Evolutionary conservation across 2,888 invertebrate genomes (phyloP).

Genomic region (Diarsia brunnea): DNA sequence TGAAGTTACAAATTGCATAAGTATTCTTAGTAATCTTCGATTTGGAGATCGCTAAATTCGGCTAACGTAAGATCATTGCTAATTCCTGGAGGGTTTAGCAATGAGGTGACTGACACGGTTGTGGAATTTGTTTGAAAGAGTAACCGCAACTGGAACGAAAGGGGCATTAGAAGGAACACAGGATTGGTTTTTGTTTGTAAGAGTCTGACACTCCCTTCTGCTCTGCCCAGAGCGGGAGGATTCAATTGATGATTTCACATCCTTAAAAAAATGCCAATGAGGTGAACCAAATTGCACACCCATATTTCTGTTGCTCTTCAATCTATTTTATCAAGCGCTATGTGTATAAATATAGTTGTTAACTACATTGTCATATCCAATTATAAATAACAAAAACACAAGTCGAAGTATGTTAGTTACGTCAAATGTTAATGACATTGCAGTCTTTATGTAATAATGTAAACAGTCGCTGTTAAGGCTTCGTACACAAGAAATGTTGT

Average conservation of each 20-base stretch:
- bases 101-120: too few species aligned
- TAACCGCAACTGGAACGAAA: too few species aligned
- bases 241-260: too few species aligned
- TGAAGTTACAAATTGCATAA: not conserved
- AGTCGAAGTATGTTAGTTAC: constrained; percentile 28
- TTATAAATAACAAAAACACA: not conserved
- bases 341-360: not conserved
- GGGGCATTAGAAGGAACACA: too few species aligned
- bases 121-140: too few species aligned
- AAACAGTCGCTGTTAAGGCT: constrained; percentile 13
- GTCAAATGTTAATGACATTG: constrained; percentile 60
- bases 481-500: not conserved
- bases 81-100: not conserved
- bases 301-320: not conserved
- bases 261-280: too few species aligned
- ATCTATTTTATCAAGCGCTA: not conserved
- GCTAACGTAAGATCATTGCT: not conserved
- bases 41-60: not conserved
- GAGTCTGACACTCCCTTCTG: too few species aligned
- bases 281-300: not conserved
- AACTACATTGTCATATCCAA: not conserved
- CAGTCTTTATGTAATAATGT: constrained; percentile 17
- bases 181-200: too few species aligned
- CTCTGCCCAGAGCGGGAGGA: too few species aligned
- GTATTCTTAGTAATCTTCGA: not conserved